A percentile compares a stretch with the other conserved stretches of the same genome.
These are phyloP conservation scores for Ptilodon capucinus DNA, from an alignment of 2,888 invertebrate species.

Conservation along the genomic window DNA sequence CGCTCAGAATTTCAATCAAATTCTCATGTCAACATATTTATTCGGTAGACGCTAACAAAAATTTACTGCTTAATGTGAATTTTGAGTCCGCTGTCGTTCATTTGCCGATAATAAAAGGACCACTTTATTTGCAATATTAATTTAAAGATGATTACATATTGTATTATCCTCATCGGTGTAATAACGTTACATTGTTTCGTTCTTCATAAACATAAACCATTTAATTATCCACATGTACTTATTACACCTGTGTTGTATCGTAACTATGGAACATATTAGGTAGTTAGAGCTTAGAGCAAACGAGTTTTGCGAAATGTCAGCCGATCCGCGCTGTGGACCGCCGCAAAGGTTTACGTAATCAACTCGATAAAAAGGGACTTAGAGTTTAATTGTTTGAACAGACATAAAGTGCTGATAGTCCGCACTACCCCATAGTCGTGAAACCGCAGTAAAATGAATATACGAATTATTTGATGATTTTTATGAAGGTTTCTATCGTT, in stretches of 20 bases:
- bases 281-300: slow-evolving; percentile 48
- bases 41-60: too few relatives aligned
- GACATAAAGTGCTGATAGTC: slow-evolving; percentile 25
- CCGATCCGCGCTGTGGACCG: slow-evolving; percentile 32
- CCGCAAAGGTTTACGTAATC: slow-evolving; percentile 45
- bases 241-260: slow-evolving; percentile 41
- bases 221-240: slow-evolving; percentile 29
- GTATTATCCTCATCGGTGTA: neutral
- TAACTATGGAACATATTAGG: slow-evolving; percentile 29
- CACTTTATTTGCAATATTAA: neutral
- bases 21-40: too few relatives aligned
- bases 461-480: slow-evolving; percentile 43
- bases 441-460: slow-evolving; percentile 40
- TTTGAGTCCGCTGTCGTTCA: too few relatives aligned
- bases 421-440: slow-evolving; percentile 25
- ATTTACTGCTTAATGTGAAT: too few relatives aligned
- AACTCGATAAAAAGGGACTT: slow-evolving; percentile 34
- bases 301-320: slow-evolving; percentile 60
- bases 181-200: neutral
- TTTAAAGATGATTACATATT: neutral
- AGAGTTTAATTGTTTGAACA: slow-evolving; percentile 33
- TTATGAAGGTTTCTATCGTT: slow-evolving; percentile 45
- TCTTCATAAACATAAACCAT: slow-evolving; percentile 1
- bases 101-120: too few relatives aligned
- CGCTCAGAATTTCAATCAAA: too few relatives aligned